These are phyloP conservation scores for Archivesica marissinica DNA, from an alignment of 1,140 invertebrate species.

Conservation along the genomic window DNA sequence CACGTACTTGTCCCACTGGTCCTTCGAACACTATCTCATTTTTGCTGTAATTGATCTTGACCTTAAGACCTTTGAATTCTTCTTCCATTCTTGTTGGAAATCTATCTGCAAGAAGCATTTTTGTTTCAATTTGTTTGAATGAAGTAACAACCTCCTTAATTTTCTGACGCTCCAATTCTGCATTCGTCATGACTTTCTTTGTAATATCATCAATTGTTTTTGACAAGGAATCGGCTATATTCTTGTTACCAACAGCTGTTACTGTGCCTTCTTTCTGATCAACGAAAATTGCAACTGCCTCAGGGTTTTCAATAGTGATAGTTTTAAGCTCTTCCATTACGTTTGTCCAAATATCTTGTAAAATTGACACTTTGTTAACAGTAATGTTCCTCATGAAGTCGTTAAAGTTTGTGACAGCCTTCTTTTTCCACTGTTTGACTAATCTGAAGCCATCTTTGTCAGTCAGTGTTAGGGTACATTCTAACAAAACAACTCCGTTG, in stretches of 20 bases:
- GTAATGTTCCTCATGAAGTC: slow-evolving; percentile 35
- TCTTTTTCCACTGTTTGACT: slow-evolving; percentile 39
- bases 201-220: slow-evolving; percentile 20
- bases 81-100: slow-evolving; percentile 25
- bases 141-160: slow-evolving; percentile 1
- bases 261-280: slow-evolving; percentile 7
- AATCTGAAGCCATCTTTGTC: slow-evolving; percentile 27
- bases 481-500: not conserved
- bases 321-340: slow-evolving; percentile 6
- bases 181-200: slow-evolving; percentile 9
- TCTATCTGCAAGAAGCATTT: slow-evolving; percentile 33
- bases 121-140: slow-evolving; percentile 36
- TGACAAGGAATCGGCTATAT: not conserved
- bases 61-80: slow-evolving; percentile 2
- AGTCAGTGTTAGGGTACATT: slow-evolving; percentile 27
- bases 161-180: slow-evolving; percentile 29
- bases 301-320: slow-evolving; percentile 25
- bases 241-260: slow-evolving; percentile 26
- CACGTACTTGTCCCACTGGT: not conserved
- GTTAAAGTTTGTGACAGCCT: slow-evolving; percentile 2
- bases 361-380: slow-evolving; percentile 1
- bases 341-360: slow-evolving; percentile 43
- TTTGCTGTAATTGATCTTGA: slow-evolving; percentile 40
- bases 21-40: slow-evolving; percentile 40
- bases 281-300: slow-evolving; percentile 23